A percentile compares a stretch with the other conserved stretches of the same genome.
Conservation (phyloP, 2,888 invertebrate species). For the Listrodromus nycthemerus region DNA sequence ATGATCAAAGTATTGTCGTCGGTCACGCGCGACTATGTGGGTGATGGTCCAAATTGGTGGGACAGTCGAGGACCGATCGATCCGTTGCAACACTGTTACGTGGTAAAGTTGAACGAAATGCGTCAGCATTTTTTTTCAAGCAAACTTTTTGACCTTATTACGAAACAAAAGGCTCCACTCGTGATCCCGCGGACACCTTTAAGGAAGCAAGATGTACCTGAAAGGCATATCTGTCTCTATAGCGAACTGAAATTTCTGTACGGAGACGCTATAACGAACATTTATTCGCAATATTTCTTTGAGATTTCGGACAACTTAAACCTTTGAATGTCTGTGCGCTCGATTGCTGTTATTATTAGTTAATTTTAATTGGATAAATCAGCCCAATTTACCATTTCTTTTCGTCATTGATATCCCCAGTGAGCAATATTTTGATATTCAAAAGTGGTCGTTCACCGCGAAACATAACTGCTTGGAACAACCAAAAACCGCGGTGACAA, state of each 20-base stretch:
- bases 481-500: too few species aligned
- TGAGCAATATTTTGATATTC: too few species aligned
- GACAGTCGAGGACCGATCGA: constrained; percentile 47
- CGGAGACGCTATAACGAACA: not conserved
- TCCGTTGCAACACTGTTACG: constrained; percentile 41
- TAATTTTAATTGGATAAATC: too few species aligned
- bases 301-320: not conserved
- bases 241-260: not conserved
- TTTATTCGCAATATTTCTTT: not conserved
- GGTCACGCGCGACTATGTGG: not conserved
- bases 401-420: too few species aligned
- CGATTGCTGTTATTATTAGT: too few species aligned
- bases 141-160: constrained; percentile 73
- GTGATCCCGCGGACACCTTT: constrained; percentile 41
- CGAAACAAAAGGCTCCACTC: constrained; percentile 66
- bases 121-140: constrained; percentile 71
- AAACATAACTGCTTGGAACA: too few species aligned
- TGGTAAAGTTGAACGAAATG: constrained; percentile 47
- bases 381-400: too few species aligned
- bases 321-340: too few species aligned
- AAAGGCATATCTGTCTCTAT: not conserved
- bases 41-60: constrained; percentile 13
- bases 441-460: too few species aligned
- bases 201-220: constrained; percentile 12
- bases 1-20: not conserved